Percentiles rank a stretch among this genome's conserved stretches.
These are phyloP conservation scores for Sminthurinus aureus DNA, from an alignment of 2,888 invertebrate species.

Conservation along the genomic window DNA sequence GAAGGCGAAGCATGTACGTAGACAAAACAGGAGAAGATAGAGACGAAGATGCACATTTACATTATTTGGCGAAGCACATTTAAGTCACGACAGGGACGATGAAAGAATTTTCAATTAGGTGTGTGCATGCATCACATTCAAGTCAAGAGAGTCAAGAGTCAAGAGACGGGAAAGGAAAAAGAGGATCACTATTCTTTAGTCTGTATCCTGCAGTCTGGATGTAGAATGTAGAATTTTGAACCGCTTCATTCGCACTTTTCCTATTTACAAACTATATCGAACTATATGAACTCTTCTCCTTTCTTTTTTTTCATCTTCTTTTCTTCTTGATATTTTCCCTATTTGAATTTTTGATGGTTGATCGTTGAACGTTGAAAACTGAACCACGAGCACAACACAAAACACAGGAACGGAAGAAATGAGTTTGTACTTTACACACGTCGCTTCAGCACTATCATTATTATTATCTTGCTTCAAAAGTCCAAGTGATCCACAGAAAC, in stretches of 20 bases:
- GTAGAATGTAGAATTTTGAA: background rate
- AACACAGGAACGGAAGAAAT: no score
- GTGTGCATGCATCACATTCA: background rate
- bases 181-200: background rate
- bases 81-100: slow-evolving; percentile 5
- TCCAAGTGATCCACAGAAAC: background rate
- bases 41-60: slow-evolving; percentile 11
- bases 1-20: background rate
- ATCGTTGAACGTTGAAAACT: no score
- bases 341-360: no score
- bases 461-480: background rate
- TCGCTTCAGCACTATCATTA: no score
- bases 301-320: background rate
- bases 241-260: background rate
- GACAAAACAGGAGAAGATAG: background rate
- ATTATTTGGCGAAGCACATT: background rate
- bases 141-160: background rate
- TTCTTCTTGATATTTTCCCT: background rate
- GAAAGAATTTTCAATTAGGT: slow-evolving; percentile 40
- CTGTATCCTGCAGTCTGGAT: background rate
- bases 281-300: background rate
- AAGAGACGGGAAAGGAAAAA: background rate
- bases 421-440: no score
- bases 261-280: background rate
- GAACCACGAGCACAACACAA: no score